These are phyloP conservation scores for Leptatherina wallacei DNA, from an alignment of 2,797 vertebrate species.

Conservation along the genomic window DNA sequence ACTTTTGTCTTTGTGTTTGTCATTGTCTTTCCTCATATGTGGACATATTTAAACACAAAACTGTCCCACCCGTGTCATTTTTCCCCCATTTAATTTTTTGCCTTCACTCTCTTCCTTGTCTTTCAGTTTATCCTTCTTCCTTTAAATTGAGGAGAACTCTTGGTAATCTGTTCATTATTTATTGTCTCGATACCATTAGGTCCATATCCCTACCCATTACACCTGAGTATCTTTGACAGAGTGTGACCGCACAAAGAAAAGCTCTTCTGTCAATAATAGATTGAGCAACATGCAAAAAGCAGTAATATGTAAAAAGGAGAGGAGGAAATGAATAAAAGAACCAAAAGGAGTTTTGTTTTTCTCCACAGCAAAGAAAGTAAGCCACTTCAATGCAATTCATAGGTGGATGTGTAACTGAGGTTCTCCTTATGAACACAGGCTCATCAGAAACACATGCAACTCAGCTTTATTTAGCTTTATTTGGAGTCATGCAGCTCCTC, in stretches of 20 bases:
- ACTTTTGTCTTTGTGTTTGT: conserved; percentile 29
- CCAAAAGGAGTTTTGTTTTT: not conserved
- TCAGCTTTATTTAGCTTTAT: conserved; percentile 24
- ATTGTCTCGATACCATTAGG: conserved; percentile 58
- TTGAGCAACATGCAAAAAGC: conserved; percentile 67
- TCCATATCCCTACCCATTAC: conserved; percentile 62
- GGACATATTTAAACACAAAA: not conserved
- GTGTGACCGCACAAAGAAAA: conserved; percentile 54
- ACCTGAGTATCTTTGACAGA: conserved; percentile 62
- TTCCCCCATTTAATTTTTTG: not conserved
- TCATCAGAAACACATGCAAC: conserved; percentile 8
- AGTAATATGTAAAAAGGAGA: conserved; percentile 13
- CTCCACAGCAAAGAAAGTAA: not conserved
- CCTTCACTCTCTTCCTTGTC: not conserved
- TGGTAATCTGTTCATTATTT: conserved; percentile 13
- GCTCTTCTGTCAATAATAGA: conserved; percentile 72
- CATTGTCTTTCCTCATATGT: conserved; percentile 23
- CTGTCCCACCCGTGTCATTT: not conserved
- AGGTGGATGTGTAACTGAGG: not conserved
- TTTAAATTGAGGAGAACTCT: conserved; percentile 6
- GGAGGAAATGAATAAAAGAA: conserved; percentile 52
- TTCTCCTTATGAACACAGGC: conserved; percentile 6
- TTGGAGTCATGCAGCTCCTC: conserved; percentile 35
- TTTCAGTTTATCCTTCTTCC: not conserved
- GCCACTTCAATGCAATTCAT: not conserved